A percentile compares a stretch with the other conserved stretches of the same genome.
These are phyloP conservation scores for Gymnogyps californianus DNA, from an alignment of 2,113 vertebrate species.

Conservation along the genomic window DNA sequence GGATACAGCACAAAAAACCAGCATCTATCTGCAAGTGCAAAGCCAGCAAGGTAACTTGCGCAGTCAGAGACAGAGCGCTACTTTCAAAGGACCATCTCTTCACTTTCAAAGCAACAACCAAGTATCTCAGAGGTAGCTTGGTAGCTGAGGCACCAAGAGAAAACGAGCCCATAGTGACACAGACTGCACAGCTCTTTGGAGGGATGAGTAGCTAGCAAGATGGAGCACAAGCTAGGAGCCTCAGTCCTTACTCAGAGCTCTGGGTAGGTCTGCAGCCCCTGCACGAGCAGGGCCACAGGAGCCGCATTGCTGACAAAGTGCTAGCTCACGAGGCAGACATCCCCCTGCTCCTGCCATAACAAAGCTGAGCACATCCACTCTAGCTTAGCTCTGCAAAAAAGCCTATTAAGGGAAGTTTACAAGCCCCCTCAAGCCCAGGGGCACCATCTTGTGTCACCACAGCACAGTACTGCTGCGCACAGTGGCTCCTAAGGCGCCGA, in stretches of 20 bases:
- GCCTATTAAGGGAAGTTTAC: background rate
- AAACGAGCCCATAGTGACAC: background rate
- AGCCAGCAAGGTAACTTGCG: background rate
- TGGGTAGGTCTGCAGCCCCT: background rate
- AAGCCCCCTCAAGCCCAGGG: no score
- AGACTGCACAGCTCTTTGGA: background rate
- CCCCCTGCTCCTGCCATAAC: background rate
- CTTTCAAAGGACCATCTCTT: background rate
- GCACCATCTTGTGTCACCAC: background rate
- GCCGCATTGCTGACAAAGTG: rapidly evolving
- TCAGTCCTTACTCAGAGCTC: background rate
- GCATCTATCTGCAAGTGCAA: background rate
- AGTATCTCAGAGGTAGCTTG: background rate
- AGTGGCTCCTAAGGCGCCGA: background rate
- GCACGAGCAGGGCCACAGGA: background rate
- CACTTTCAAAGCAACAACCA: background rate
- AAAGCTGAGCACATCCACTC: background rate
- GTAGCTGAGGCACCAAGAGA: background rate
- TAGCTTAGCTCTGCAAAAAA: background rate
- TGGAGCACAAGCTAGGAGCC: background rate
- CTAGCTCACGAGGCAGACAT: background rate
- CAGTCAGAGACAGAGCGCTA: rapidly evolving
- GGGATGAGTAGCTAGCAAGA: background rate
- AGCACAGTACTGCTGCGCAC: rapidly evolving
- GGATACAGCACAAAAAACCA: background rate